Base-by-base conservation (phyloP, 2,113 vertebrate species). In the Ammospiza caudacuta region DNA sequence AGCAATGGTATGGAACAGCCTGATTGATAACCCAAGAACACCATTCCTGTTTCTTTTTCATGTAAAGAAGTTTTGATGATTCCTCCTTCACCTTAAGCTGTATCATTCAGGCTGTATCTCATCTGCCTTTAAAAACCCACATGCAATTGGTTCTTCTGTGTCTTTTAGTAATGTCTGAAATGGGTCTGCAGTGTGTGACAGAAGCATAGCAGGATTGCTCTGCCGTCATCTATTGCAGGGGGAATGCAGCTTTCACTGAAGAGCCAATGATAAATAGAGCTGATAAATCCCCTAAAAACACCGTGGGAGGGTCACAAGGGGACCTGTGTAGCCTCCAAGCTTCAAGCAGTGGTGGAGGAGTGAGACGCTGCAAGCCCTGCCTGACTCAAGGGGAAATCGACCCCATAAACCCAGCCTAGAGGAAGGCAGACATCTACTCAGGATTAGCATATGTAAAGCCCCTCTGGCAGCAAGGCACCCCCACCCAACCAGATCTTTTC, bases 131-230 rank as follows among this genome's bases (percentile, higher is more conserved):
- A 49, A 76, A 91, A 51, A 15, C 15, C 20, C 3, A 0, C 5
- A 2, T 52, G 39, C 49, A 19, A 0, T 7, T 44, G 31, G 9
- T 31, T 82, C 25, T 78, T 76, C 31, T 39, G 20, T 57, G 13
- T n/a, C 49, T 90, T 68, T 75, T 49, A 47, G 20, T 76, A 57
- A 33, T 24, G 11, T 63, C 49, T 76, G 66, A 64, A 72, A 39
- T 61, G n/a, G 17, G 6, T 63, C 52, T 83, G 49, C 66, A 69
- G 4, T 0, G 0, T n/a, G 51, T 58, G 15, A 1, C 68, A 54
- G n/a, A 68, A 52, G 13, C 5, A 0, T 22, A n/a, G 21, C 2
- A 2, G 81, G 39, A 92, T 15, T 75, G 5, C 35, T 78, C 18
- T 67, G 37, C n/a, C 51, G 19, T 58, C 43, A 17, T 29, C 27